Conservation (phyloP, 2,888 invertebrate genomes). For the Pherbina coryleti region DNA sequence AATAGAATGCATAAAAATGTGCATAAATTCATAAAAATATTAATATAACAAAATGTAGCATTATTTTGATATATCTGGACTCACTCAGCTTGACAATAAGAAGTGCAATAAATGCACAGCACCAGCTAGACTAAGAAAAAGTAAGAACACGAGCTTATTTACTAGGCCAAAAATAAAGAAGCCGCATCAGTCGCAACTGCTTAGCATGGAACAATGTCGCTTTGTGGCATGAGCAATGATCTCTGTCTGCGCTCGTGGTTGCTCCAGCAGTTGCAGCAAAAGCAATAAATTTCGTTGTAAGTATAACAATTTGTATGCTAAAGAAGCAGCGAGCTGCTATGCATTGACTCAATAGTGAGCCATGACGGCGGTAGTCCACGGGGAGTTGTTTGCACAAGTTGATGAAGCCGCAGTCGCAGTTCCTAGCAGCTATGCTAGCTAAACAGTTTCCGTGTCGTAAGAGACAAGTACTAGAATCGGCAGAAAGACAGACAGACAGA, state of each 20-base stretch:
- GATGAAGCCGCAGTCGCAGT: slow-evolving; percentile 6
- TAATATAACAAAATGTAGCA: slow-evolving; percentile 53
- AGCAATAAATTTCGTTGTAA: slow-evolving; percentile 65
- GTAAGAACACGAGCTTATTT: not conserved
- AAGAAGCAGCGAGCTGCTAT: slow-evolving; percentile 37
- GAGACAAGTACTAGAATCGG: too few species aligned
- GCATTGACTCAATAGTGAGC: not conserved
- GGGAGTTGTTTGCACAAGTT: slow-evolving; percentile 38
- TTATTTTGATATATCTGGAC: slow-evolving; percentile 58
- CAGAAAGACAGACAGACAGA: not conserved
- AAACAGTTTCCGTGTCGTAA: not conserved
- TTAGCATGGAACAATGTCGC: slow-evolving; percentile 23
- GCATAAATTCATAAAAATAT: slow-evolving; percentile 32
- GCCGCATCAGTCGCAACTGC: not conserved
- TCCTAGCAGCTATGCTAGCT: not conserved
- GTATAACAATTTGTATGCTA: slow-evolving; percentile 67
- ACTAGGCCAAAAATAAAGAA: not conserved
- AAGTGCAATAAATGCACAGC: not conserved
- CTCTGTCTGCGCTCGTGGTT: slow-evolving; percentile 5
- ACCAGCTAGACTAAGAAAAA: not conserved
- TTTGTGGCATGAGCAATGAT: slow-evolving; percentile 45
- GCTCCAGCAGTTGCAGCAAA: slow-evolving; percentile 36
- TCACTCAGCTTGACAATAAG: slow-evolving; percentile 3
- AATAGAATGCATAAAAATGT: not conserved
- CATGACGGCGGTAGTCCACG: slow-evolving; percentile 10